These are phyloP conservation scores for Drosophila quinaria DNA, from an alignment of 2,888 invertebrate genomes.

Conservation along the genomic window DNA sequence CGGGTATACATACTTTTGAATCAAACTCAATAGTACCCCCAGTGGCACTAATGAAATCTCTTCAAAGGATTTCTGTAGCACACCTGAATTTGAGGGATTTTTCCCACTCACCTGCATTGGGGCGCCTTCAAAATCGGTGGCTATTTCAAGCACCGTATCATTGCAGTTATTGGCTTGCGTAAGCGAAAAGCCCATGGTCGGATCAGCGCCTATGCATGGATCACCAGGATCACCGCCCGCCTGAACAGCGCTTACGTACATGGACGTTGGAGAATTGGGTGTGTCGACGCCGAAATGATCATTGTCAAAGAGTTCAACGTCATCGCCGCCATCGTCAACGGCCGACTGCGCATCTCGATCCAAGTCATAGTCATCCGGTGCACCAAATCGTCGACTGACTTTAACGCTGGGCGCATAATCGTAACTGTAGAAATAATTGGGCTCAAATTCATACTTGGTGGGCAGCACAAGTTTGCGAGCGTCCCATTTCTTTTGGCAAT, in stretches of 20 bases:
- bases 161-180: constrained; percentile 59
- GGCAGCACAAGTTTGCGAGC: constrained; percentile 84
- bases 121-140: constrained; percentile 88
- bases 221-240: not conserved
- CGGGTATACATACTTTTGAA: no score
- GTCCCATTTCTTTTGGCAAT: constrained; percentile 85
- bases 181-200: constrained; percentile 4
- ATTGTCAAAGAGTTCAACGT: constrained; percentile 67
- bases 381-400: constrained; percentile 53
- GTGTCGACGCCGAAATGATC: constrained; percentile 56
- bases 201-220: constrained; percentile 11
- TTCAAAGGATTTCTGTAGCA: no score
- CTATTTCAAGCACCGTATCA: constrained; percentile 84
- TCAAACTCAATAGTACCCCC: no score
- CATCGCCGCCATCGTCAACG: constrained; percentile 47
- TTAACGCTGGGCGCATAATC: constrained; percentile 79
- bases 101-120: constrained; percentile 86
- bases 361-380: constrained; percentile 84
- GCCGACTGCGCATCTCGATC: constrained; percentile 68
- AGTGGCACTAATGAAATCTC: no score
- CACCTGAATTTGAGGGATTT: no score
- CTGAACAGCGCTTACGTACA: constrained; percentile 31
- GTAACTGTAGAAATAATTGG: constrained; percentile 76
- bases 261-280: constrained; percentile 18
- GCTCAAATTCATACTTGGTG: constrained; percentile 80